Conservation (phyloP, 53 echinoderm and acorn worm genomes). For the Echinometra lucunter region DNA sequence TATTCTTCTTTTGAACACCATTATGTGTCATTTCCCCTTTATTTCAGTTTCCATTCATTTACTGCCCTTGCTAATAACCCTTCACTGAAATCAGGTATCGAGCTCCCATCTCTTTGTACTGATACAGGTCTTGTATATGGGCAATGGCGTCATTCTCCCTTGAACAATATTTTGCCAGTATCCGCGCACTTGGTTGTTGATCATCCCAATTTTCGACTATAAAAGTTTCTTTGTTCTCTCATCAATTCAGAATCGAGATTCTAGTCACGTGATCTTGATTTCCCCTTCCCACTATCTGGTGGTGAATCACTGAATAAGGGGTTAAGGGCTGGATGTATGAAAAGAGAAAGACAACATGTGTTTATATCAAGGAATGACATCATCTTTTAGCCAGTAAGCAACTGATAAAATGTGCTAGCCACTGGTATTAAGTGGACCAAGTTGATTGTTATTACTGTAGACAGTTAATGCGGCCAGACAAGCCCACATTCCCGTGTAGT, state of each 20-base stretch:
- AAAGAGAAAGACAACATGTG: slow-evolving; percentile 46
- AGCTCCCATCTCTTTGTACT: background rate
- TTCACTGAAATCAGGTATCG: background rate
- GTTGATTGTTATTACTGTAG: slow-evolving; percentile 53
- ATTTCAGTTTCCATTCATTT: background rate
- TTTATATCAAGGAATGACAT: slow-evolving; percentile 31
- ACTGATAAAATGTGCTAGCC: slow-evolving; percentile 32
- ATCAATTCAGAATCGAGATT: background rate
- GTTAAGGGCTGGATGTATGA: background rate
- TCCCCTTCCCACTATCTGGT: slow-evolving; percentile 25
- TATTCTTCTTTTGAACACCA: too few species aligned
- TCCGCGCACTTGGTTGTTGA: background rate
- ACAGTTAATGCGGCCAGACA: slow-evolving; percentile 39
- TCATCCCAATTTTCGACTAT: slow-evolving; percentile 37
- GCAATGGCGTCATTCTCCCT: background rate
- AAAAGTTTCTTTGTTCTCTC: background rate
- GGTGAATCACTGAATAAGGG: slow-evolving; percentile 26
- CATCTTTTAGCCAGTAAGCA: slow-evolving; percentile 39
- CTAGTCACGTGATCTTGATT: slow-evolving; percentile 33
- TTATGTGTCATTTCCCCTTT: too few species aligned
- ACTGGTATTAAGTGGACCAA: background rate
- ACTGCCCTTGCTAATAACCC: background rate
- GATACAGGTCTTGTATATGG: background rate
- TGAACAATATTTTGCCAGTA: background rate
- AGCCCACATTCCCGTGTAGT: slow-evolving; percentile 5